phyloP scores from a whole-genome alignment of 2,113 vertebrate species.

The Podarcis muralis region DNA sequence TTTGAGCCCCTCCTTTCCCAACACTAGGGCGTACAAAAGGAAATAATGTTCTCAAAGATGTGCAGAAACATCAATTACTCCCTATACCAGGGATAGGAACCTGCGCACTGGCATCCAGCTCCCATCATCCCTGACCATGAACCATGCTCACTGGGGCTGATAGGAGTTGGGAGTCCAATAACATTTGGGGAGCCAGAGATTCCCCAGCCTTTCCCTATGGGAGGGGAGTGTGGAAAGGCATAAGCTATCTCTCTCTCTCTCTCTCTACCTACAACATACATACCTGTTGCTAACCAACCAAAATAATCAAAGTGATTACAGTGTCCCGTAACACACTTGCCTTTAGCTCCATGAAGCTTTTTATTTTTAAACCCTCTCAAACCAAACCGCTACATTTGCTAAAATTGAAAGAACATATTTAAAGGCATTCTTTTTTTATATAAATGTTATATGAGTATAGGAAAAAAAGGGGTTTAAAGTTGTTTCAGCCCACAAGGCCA shows the following conservation, averaged over 20 bases:
- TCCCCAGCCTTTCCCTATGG: background rate
- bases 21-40: background rate
- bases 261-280: background rate
- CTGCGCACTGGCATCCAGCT: background rate
- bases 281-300: background rate
- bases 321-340: background rate
- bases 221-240: background rate
- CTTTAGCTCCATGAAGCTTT: background rate
- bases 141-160: background rate
- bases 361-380: no score
- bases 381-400: background rate
- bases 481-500: background rate
- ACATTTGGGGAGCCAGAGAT: background rate
- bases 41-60: background rate
- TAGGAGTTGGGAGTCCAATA: background rate
- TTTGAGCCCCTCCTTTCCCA: background rate
- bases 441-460: background rate
- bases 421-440: background rate
- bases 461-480: background rate
- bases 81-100: background rate
- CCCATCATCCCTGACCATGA: background rate
- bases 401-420: background rate
- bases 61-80: background rate
- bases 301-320: background rate
- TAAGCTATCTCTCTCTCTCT: background rate